phyloP scores from a whole-genome alignment of 2,797 vertebrate genomes.

The Hozukius guyotensis region DNA sequence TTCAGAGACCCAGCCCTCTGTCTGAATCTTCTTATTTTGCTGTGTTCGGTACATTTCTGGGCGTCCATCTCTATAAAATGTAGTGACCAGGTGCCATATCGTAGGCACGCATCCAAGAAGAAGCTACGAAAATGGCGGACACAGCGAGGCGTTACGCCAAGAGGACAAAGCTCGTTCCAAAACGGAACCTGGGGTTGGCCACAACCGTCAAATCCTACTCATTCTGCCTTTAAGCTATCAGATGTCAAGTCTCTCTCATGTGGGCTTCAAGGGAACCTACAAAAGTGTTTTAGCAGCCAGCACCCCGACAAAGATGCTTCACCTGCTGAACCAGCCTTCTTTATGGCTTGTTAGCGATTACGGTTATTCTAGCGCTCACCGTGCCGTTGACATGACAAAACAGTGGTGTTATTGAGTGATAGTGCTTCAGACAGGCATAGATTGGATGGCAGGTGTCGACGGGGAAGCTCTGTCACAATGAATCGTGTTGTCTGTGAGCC shows the following conservation, averaged over 20 bases:
- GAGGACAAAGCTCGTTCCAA: not conserved
- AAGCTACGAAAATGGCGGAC: not conserved
- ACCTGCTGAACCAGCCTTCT: not conserved
- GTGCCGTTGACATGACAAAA: conserved; percentile 36
- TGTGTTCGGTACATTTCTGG: not conserved
- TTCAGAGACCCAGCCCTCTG: not conserved
- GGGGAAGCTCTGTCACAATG: conserved; percentile 67
- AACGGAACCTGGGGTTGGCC: not conserved
- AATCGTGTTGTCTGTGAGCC: conserved; percentile 50
- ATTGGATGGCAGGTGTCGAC: conserved; percentile 72
- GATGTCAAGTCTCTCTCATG: not conserved
- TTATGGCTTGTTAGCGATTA: conserved; percentile 22
- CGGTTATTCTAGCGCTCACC: conserved; percentile 9
- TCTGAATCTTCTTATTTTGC: not conserved
- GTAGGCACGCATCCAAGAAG: not conserved
- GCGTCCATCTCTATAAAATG: not conserved
- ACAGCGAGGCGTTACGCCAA: not conserved
- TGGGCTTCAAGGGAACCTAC: conserved; percentile 1
- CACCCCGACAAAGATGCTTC: not conserved
- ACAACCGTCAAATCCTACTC: not conserved
- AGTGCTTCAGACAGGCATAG: conserved; percentile 60
- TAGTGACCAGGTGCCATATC: not conserved
- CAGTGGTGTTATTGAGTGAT: conserved; percentile 62
- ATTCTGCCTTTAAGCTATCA: not conserved
- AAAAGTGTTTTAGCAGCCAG: not conserved